Conservation (phyloP, 2,888 invertebrate species). For the Bhutanitis thaidina region DNA sequence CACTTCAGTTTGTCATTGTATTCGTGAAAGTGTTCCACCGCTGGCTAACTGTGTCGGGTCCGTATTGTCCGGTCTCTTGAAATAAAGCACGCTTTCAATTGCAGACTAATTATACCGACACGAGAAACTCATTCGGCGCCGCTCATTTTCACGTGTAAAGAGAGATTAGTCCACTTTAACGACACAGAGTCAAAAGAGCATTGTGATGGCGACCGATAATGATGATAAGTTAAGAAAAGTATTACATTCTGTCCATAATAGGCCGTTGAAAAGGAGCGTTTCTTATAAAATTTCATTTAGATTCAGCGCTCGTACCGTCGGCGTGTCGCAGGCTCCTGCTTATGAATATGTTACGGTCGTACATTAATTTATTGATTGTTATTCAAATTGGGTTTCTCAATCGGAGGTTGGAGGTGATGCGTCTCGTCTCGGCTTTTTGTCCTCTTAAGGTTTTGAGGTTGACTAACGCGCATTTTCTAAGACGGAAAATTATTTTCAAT, state of each 20-base stretch:
- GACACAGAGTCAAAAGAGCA: constrained; percentile 62
- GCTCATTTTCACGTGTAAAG: constrained; percentile 74
- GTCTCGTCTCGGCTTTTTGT: constrained; percentile 62
- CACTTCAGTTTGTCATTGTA: constrained; percentile 68
- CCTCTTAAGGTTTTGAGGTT: constrained; percentile 54
- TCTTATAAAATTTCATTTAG: constrained; percentile 74
- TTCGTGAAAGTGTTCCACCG: constrained; percentile 76
- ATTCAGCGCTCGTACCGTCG: constrained; percentile 68
- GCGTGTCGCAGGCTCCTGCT: constrained; percentile 62
- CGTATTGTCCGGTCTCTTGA: constrained; percentile 69
- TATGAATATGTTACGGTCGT: constrained; percentile 72
- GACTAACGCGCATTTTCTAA: constrained; percentile 46
- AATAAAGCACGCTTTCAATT: constrained; percentile 79
- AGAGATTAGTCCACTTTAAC: constrained; percentile 75
- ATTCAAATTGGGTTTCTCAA: constrained; percentile 78
- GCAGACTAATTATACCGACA: constrained; percentile 78
- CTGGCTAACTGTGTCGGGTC: constrained; percentile 72
- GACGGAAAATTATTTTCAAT: constrained; percentile 54
- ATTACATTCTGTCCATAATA: constrained; percentile 66
- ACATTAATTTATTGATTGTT: constrained; percentile 80
- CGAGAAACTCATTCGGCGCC: constrained; percentile 74
- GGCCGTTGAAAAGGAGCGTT: constrained; percentile 64
- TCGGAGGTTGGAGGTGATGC: constrained; percentile 74
- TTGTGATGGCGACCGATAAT: constrained; percentile 68
- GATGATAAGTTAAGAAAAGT: constrained; percentile 74